Conservation (phyloP, 2,113 vertebrate species). For the Alligator sinensis region DNA sequence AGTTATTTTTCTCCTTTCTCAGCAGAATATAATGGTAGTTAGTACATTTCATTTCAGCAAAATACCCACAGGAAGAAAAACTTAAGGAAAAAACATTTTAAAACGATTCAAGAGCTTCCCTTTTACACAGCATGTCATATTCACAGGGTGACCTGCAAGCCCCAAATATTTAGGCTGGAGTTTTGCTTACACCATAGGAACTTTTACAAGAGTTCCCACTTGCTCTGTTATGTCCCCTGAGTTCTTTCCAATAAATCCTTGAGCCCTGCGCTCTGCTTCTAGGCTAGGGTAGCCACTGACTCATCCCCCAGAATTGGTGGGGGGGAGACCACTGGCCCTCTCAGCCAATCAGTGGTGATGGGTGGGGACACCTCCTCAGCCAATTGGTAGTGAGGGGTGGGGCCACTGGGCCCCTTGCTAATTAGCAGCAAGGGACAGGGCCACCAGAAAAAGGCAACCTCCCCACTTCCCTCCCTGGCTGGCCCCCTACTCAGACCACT, state of each 20-base stretch:
- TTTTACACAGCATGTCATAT: not conserved
- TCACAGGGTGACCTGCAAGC: not conserved
- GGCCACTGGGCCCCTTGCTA: too few relatives aligned
- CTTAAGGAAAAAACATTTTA: not conserved
- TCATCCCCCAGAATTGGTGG: not conserved
- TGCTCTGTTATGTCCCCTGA: not conserved
- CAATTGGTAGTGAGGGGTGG: too few relatives aligned
- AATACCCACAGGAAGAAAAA: conserved; percentile 40
- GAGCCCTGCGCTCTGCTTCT: not conserved
- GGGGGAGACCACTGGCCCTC: not conserved
- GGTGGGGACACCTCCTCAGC: too few relatives aligned
- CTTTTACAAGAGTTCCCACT: not conserved
- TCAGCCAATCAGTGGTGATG: not conserved
- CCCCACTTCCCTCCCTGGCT: too few relatives aligned
- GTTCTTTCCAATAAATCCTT: not conserved
- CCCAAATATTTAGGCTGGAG: conserved; percentile 3
- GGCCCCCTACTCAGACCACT: too few relatives aligned
- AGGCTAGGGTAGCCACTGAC: not conserved
- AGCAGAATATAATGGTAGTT: conserved; percentile 30
- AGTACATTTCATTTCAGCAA: conserved; percentile 50
- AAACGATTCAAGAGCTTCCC: not conserved
- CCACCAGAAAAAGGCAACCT: too few relatives aligned
- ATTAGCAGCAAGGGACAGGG: too few relatives aligned
- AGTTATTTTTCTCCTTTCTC: conserved; percentile 51
- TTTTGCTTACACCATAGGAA: not conserved